Conservation (phyloP, 2,888 invertebrate species). For the Oscheius sp. region DNA sequence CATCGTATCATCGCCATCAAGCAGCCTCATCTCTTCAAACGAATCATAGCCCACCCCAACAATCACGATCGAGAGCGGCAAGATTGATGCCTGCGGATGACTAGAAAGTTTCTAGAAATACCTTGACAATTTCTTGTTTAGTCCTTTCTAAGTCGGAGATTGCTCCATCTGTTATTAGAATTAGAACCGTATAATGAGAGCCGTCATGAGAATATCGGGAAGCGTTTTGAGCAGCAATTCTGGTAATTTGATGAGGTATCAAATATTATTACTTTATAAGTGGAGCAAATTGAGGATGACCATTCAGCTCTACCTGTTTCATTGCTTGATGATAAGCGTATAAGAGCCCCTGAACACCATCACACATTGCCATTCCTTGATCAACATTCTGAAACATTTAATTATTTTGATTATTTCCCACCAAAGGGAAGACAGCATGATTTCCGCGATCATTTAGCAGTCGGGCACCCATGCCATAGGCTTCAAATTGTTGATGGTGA, state of each 20-base stretch:
- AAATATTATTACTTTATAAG: slow-evolving; percentile 73
- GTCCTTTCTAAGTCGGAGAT: slow-evolving; percentile 77
- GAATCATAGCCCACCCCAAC: slow-evolving; percentile 77
- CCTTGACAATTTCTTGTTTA: slow-evolving; percentile 71
- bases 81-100: slow-evolving; percentile 73
- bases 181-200: slow-evolving; percentile 75
- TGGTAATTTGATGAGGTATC: no score
- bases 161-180: slow-evolving; percentile 77
- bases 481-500: slow-evolving; percentile 55
- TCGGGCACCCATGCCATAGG: slow-evolving; percentile 74
- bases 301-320: slow-evolving; percentile 71
- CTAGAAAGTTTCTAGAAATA: slow-evolving; percentile 11
- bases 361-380: slow-evolving; percentile 73
- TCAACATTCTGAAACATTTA: slow-evolving; percentile 17
- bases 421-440: slow-evolving; percentile 67
- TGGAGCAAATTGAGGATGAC: slow-evolving; percentile 77
- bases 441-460: slow-evolving; percentile 72
- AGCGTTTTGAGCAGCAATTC: slow-evolving; percentile 56
- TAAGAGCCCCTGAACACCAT: slow-evolving; percentile 74
- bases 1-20: slow-evolving; percentile 74
- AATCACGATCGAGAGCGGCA: slow-evolving; percentile 77
- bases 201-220: slow-evolving; percentile 55
- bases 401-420: slow-evolving; percentile 13
- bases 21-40: slow-evolving; percentile 77
- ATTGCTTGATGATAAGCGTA: slow-evolving; percentile 74